These are phyloP conservation scores for Apamea monoglypha DNA, from an alignment of 2,888 invertebrate genomes.

Conservation along the genomic window DNA sequence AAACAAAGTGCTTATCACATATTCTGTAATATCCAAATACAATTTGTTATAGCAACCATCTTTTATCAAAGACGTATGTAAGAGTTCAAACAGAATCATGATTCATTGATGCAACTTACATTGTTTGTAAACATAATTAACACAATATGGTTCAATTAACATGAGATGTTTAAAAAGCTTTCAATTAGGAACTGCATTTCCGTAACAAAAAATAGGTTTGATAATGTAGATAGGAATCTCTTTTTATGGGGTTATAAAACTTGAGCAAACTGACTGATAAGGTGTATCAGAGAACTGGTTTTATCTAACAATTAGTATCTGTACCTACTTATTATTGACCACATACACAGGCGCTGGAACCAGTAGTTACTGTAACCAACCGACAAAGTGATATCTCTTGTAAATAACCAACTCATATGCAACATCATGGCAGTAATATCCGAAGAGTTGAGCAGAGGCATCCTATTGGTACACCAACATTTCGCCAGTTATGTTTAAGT, in stretches of 20 bases:
- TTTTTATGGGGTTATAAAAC: not conserved
- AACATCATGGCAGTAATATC: too few relatives aligned
- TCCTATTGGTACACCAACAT: not conserved
- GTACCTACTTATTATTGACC: not conserved
- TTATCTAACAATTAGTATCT: not conserved
- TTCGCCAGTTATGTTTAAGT: not conserved
- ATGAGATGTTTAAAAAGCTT: constrained; percentile 26
- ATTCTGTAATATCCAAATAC: not conserved
- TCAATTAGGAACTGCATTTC: constrained; percentile 30
- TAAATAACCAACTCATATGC: not conserved
- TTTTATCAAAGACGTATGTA: not conserved
- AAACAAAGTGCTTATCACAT: not conserved
- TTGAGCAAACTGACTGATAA: not conserved
- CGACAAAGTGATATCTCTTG: not conserved
- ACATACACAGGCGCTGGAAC: not conserved
- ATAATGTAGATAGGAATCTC: not conserved
- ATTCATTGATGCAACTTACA: constrained; percentile 26
- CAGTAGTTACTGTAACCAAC: too few relatives aligned
- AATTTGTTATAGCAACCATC: not conserved
- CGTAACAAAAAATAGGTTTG: not conserved
- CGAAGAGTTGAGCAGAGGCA: not conserved
- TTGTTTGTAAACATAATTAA: constrained; percentile 25
- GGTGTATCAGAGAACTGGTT: not conserved
- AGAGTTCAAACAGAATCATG: constrained; percentile 12
- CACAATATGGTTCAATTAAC: constrained; percentile 37